Percentiles rank a stretch among this genome's conserved stretches.
phyloP scores from a whole-genome alignment of 2,113 vertebrate species.

The Clarias magur region DNA sequence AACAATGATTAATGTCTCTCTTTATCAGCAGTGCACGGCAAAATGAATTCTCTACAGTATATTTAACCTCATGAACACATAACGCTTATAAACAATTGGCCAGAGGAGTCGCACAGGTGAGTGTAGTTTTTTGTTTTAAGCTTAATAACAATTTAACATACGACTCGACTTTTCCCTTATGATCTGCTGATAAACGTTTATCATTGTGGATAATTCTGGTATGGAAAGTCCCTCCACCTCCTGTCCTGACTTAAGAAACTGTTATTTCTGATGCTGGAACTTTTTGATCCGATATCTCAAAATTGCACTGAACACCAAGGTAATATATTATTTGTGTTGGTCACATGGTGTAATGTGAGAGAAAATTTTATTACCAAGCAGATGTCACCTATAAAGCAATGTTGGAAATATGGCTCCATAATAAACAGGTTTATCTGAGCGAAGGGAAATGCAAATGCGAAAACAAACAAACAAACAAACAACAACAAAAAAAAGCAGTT shows the following conservation, averaged over 20 bases:
- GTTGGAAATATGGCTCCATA: background rate
- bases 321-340: background rate
- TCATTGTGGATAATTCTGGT: background rate
- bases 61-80: background rate
- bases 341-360: background rate
- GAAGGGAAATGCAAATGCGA: background rate
- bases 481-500: too few species aligned
- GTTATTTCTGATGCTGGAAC: background rate
- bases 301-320: background rate
- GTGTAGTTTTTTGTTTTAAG: background rate
- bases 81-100: background rate
- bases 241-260: background rate
- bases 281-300: background rate
- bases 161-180: too few species aligned
- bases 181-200: background rate
- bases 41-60: background rate
- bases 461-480: background rate
- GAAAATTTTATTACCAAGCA: background rate
- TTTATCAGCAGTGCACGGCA: conserved; percentile 3
- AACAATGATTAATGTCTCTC: background rate
- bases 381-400: background rate
- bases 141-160: background rate
- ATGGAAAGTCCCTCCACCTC: background rate
- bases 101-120: background rate
- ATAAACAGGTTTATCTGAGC: background rate